Evolutionary conservation across 37 sponge, comb jelly and placozoan species (phyloP), one percentile per base, ranked within the genome.

Genomic region (Axinella damicornis): DNA sequence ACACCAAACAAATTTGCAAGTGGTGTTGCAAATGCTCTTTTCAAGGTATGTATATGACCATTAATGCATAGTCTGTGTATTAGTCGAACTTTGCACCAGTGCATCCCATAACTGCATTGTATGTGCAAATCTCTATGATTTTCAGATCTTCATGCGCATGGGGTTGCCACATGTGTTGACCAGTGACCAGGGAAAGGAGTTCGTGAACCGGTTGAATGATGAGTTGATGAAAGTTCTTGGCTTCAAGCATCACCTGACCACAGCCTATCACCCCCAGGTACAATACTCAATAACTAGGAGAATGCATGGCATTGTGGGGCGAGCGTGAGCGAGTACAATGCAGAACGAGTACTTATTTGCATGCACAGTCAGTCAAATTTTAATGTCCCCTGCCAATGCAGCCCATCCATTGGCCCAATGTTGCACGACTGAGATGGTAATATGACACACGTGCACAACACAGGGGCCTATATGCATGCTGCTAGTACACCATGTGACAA

Each of bases 231-330:
- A 61, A 14, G 5, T 66, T n/a, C 78, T 89, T 38, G 66, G 74
- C 11, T 83, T 89, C 25, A 64, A 68, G 53, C 78, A 78, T 32
- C 73, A 27, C 60, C 69, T 89, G 12, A 84, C 85, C n/a, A 89
- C 85, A 21, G 79, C 85, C 56, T 89, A 89, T 77, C 90, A 89
- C 65, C 85, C 85, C 30, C 90, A 89, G 84, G 90, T 84, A 85
- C n/a, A n/a, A n/a, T n/a, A n/a, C n/a, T n/a, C n/a, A n/a, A n/a
- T n/a, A n/a, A n/a, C n/a, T n/a, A n/a, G n/a, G n/a, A n/a, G n/a
- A n/a, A n/a, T n/a, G n/a, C n/a, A n/a, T n/a, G n/a, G n/a, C n/a
- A n/a, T n/a, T n/a, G n/a, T n/a, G n/a, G n/a, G n/a, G n/a, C n/a
- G n/a, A n/a, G n/a, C n/a, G n/a, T n/a, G n/a, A n/a, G n/a, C n/a